These are phyloP conservation scores for Phrynosoma blainvillii DNA, from an alignment of 2,113 vertebrate species.

Conservation along the genomic window DNA sequence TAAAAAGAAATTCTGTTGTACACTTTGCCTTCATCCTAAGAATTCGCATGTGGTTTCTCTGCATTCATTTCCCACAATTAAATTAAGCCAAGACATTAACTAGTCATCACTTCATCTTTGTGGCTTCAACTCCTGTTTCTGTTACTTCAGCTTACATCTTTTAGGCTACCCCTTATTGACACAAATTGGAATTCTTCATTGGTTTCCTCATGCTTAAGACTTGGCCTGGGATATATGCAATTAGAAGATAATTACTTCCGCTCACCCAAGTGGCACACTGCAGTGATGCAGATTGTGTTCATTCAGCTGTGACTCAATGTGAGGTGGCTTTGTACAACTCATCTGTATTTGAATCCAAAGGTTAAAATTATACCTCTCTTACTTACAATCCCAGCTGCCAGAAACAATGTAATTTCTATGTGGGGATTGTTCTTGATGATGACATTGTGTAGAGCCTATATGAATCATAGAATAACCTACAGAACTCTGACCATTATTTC, in stretches of 20 bases:
- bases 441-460: background rate
- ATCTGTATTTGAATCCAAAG: constrained; percentile 5
- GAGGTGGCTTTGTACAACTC: background rate
- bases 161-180: background rate
- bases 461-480: background rate
- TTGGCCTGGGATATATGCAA: constrained; percentile 29
- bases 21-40: background rate
- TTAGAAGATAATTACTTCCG: constrained; percentile 29
- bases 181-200: background rate
- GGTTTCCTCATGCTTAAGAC: background rate
- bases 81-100: background rate
- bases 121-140: no score
- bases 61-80: background rate
- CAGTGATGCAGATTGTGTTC: background rate
- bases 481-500: background rate
- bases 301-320: constrained; percentile 9
- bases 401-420: background rate
- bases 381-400: background rate
- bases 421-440: background rate
- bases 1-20: background rate
- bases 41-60: background rate
- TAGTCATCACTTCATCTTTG: no score
- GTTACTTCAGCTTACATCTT: background rate
- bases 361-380: constrained; percentile 7
- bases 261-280: constrained; percentile 1